Evolutionary conservation across 2,888 invertebrate species (phyloP), one percentile per base, ranked within the genome.

Genomic region (Hypolimnas misippus): DNA sequence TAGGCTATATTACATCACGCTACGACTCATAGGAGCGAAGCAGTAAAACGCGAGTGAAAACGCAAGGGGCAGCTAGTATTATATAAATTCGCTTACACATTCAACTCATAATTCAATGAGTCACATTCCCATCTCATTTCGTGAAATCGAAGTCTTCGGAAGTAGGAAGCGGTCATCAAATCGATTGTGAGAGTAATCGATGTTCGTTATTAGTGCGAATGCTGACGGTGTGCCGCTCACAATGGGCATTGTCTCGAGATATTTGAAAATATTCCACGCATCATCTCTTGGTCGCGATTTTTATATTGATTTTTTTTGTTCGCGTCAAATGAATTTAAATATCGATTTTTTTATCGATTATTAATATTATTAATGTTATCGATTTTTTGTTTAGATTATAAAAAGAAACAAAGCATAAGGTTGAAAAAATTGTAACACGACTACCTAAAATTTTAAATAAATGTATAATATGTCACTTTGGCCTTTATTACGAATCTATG

Each of bases 251-350:
- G 89, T 89, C 76, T 82, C 71, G 63, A 57, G 16, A 59, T 65
- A 83, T 87, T 87, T 88, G 84, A 83, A 86, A 88, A 88, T 82
- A 87, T 76, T 76, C 72, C 76, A 76, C 84, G 78, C 83, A 63
- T 59, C 79, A 73, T 69, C 70, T 63, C 73, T 72, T 35, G 51
- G 21, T 56, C 3, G 52, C 44, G 62, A 46, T 51, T 62, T 51
- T 19, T 52, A 49, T 53, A 62, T 46, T 31, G 57, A 25, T 55
- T 57, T 52, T 42, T 21, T 40, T 58, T 52, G 25, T n/a, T n/a
- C n/a, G n/a, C n/a, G n/a, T n/a, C n/a, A n/a, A n/a, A n/a, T n/a
- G n/a, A n/a, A n/a, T n/a, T n/a, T n/a, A n/a, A n/a, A n/a, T n/a
- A n/a, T n/a, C 44, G 62, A 46, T 51, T 62, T 51, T 19, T 52